phyloP scores from a whole-genome alignment of 2,888 invertebrate genomes.

The Caenorhabditis sulstoni region DNA sequence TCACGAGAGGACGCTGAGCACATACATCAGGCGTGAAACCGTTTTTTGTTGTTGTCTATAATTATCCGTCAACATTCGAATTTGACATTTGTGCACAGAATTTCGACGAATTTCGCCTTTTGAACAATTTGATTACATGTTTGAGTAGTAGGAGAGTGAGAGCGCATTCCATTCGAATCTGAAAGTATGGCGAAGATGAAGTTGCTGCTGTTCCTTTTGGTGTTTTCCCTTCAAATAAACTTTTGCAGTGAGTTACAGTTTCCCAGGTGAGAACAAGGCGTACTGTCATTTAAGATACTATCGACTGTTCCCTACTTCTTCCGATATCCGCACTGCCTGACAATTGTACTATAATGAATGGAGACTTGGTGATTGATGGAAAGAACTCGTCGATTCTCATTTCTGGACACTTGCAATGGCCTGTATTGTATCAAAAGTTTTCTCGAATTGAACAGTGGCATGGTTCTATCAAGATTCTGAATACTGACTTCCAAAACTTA shows the following conservation, averaged over 20 bases:
- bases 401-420: background rate
- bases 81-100: background rate
- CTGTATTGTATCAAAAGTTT: slow-evolving; percentile 8
- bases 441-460: slow-evolving; percentile 9
- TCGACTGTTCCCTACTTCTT: slow-evolving; percentile 1
- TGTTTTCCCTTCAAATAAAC: no score
- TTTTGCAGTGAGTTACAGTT: no score
- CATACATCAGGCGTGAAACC: background rate
- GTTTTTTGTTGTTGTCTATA: background rate
- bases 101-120: background rate
- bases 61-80: background rate
- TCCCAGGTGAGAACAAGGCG: no score
- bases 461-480: slow-evolving; percentile 17
- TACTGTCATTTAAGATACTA: background rate
- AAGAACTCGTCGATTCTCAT: background rate
- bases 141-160: background rate
- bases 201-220: no score
- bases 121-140: background rate
- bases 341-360: slow-evolving; percentile 27
- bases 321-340: slow-evolving; percentile 20
- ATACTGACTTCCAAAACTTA: slow-evolving; percentile 23
- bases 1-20: background rate
- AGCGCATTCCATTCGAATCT: background rate
- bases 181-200: no score
- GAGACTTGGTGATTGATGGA: slow-evolving; percentile 12